phyloP scores from a whole-genome alignment of 2,888 invertebrate genomes.

The Ectemnius continuus region DNA sequence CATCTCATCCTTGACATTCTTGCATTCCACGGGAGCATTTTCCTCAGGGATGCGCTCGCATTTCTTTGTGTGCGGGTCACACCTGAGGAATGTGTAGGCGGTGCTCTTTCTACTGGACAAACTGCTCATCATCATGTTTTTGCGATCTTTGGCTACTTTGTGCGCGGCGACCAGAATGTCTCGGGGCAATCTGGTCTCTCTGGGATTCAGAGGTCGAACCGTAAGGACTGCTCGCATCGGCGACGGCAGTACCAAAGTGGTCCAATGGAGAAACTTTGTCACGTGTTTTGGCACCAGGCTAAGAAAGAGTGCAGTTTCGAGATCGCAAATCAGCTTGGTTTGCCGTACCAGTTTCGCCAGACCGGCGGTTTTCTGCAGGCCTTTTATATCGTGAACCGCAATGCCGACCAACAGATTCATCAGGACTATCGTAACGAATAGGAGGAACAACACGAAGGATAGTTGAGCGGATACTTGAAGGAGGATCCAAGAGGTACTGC shows the following conservation, averaged over 20 bases:
- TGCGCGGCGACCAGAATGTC: conserved; percentile 90
- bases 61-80: conserved; percentile 56
- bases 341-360: conserved; percentile 90
- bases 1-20: conserved; percentile 63
- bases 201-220: conserved; percentile 90
- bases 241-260: conserved; percentile 89
- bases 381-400: conserved; percentile 92
- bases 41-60: conserved; percentile 51
- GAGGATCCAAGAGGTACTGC: conserved; percentile 79
- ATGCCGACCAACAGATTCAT: conserved; percentile 93
- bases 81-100: conserved; percentile 59
- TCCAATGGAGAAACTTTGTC: conserved; percentile 86
- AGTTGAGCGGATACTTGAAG: conserved; percentile 90
- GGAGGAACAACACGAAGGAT: conserved; percentile 88
- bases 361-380: conserved; percentile 90
- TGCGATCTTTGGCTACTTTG: conserved; percentile 88
- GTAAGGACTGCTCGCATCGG: conserved; percentile 90
- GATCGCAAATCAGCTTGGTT: conserved; percentile 91
- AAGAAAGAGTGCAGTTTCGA: conserved; percentile 89
- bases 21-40: conserved; percentile 46
- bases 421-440: conserved; percentile 91
- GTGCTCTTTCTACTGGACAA: conserved; percentile 63
- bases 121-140: conserved; percentile 67
- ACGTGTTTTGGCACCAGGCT: conserved; percentile 88
- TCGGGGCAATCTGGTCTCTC: conserved; percentile 88